These are phyloP conservation scores for Ianthella basta DNA, from an alignment of 37 sponge, comb jelly and placozoan species.

Conservation along the genomic window DNA sequence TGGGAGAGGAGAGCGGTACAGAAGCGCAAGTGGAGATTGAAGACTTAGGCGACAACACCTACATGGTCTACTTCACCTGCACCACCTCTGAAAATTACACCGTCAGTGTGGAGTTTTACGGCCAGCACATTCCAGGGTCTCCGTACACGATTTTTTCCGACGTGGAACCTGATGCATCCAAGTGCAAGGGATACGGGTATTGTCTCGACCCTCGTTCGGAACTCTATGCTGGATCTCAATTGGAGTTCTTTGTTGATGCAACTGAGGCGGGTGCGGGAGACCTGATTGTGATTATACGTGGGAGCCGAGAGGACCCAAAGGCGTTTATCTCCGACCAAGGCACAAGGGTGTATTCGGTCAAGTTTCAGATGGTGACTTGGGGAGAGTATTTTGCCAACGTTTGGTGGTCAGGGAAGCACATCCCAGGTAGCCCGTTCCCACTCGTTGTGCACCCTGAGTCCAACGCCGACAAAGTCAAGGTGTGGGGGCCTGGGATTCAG, in stretches of 20 bases:
- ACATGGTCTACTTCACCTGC: slow-evolving; percentile 62
- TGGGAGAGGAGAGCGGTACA: slow-evolving; percentile 34
- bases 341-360: slow-evolving; percentile 60
- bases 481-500: slow-evolving; percentile 79
- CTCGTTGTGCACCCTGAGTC: slow-evolving; percentile 73
- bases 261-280: slow-evolving; percentile 78
- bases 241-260: slow-evolving; percentile 79
- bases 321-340: slow-evolving; percentile 79
- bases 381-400: slow-evolving; percentile 83
- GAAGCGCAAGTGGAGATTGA: slow-evolving; percentile 59
- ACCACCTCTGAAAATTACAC: slow-evolving; percentile 70
- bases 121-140: slow-evolving; percentile 79
- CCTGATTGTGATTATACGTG: slow-evolving; percentile 69
- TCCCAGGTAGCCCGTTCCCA: slow-evolving; percentile 92
- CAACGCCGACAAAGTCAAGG: slow-evolving; percentile 86
- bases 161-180: slow-evolving; percentile 72
- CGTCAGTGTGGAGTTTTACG: slow-evolving; percentile 59
- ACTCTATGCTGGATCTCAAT: slow-evolving; percentile 60
- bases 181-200: slow-evolving; percentile 70
- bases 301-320: slow-evolving; percentile 62
- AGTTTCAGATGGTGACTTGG: slow-evolving; percentile 69
- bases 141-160: slow-evolving; percentile 80
- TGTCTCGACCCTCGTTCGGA: slow-evolving; percentile 55
- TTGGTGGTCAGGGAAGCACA: slow-evolving; percentile 73
- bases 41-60: slow-evolving; percentile 80